phyloP scores from a whole-genome alignment of 2,888 invertebrate species.

The Trichacis sp. region DNA sequence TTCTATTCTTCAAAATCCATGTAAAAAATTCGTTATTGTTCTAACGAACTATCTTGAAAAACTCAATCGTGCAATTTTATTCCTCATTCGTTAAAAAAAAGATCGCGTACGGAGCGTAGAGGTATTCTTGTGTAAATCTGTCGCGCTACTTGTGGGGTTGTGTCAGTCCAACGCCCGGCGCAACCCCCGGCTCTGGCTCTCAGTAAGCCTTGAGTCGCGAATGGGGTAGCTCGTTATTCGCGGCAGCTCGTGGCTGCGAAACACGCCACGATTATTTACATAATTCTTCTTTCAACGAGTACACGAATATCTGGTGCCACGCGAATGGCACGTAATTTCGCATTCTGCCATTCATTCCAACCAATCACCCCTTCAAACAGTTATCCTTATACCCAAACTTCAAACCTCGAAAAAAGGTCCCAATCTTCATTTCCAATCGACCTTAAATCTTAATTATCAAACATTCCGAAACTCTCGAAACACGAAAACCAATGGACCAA shows the following conservation, averaged over 20 bases:
- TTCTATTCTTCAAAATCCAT: no score
- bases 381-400: not conserved
- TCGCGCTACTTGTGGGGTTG: constrained; percentile 31
- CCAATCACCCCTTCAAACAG: not conserved
- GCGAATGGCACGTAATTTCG: not conserved
- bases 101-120: constrained; percentile 12
- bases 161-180: constrained; percentile 35
- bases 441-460: no score
- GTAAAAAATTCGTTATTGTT: no score
- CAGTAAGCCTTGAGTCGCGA: constrained; percentile 57
- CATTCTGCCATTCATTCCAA: not conserved
- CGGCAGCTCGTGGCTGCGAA: constrained; percentile 39
- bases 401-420: not conserved
- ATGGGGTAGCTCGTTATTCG: constrained; percentile 49
- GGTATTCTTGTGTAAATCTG: constrained; percentile 26
- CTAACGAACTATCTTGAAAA: no score
- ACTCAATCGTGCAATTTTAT: no score
- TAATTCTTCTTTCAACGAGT: constrained; percentile 1
- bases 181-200: constrained; percentile 37
- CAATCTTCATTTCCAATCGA: not conserved
- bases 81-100: no score
- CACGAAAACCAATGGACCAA: not conserved
- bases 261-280: constrained; percentile 13
- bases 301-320: no score
- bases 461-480: constrained; percentile 1